These are phyloP conservation scores for Fregetta grallaria DNA, from an alignment of 2,113 vertebrate genomes.

Conservation along the genomic window DNA sequence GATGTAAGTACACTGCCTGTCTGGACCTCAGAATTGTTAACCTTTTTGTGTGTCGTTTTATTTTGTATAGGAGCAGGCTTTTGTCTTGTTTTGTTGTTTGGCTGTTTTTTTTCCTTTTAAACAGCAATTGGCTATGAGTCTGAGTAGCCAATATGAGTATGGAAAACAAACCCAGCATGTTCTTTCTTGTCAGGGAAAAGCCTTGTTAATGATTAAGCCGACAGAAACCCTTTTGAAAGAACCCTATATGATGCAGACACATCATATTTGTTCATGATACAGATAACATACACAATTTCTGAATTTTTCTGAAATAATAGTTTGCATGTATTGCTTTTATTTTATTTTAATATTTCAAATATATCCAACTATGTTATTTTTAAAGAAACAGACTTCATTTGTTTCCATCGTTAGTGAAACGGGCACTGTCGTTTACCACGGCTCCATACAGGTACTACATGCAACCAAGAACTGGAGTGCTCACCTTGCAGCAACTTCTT, in stretches of 20 bases:
- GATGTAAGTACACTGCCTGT: too few relatives aligned
- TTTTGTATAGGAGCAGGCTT: neutral
- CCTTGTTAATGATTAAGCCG: neutral
- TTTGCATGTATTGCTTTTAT: neutral
- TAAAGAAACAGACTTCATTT: neutral
- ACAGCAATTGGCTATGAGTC: neutral
- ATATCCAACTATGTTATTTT: neutral
- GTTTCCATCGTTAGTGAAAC: accelerated
- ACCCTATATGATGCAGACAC: neutral
- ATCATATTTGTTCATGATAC: neutral
- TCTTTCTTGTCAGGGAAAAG: neutral
- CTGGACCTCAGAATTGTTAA: neutral
- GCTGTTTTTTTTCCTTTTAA: neutral
- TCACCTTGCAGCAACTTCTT: neutral
- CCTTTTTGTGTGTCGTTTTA: neutral
- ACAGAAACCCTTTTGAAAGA: neutral
- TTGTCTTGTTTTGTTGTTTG: neutral
- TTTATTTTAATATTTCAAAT: neutral
- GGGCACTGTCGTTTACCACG: accelerated
- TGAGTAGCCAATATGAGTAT: neutral
- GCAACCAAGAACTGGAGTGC: neutral
- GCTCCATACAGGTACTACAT: neutral
- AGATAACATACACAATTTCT: neutral
- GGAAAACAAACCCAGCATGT: neutral
- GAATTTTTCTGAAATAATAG: neutral